Evolutionary conservation across 1,140 invertebrate species (phyloP).

Genomic region (Himalopsyche phryganea): DNA sequence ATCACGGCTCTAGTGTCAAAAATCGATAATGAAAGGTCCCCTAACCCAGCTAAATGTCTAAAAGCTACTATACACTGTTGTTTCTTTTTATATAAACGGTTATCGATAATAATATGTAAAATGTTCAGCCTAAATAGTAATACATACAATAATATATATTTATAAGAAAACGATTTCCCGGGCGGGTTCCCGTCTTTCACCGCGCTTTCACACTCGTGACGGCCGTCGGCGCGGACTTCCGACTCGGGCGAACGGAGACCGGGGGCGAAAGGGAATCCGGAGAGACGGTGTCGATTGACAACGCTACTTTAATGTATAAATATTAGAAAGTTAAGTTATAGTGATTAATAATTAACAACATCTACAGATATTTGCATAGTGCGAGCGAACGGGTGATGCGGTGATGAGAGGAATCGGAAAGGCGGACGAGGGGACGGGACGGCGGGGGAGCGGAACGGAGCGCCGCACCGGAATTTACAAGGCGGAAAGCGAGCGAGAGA

Average conservation of each 20-base stretch:
- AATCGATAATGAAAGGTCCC: constrained; percentile 31
- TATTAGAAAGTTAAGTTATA: neutral
- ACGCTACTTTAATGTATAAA: constrained; percentile 3
- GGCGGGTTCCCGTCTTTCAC: neutral
- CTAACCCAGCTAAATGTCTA: constrained; percentile 33
- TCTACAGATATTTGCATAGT: constrained; percentile 1
- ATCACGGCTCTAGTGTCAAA: constrained; percentile 22
- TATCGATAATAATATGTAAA: constrained; percentile 15
- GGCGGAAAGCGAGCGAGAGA: constrained; percentile 4
- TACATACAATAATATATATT: constrained; percentile 4
- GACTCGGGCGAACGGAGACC: too few relatives aligned
- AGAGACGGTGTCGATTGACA: neutral
- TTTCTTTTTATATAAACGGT: constrained; percentile 23
- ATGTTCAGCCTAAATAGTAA: constrained; percentile 21
- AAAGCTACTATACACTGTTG: constrained; percentile 34
- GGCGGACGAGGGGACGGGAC: constrained; percentile 50
- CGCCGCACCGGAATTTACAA: constrained; percentile 48
- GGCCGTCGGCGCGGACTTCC: neutral
- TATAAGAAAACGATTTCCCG: constrained; percentile 7
- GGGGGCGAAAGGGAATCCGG: neutral
- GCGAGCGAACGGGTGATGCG: constrained; percentile 5
- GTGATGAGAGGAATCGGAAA: constrained; percentile 51
- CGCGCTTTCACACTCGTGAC: neutral
- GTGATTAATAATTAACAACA: neutral
- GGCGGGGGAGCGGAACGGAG: constrained; percentile 46